Conservation (phyloP, 2,113 vertebrate genomes). For the Corvus cornix region DNA sequence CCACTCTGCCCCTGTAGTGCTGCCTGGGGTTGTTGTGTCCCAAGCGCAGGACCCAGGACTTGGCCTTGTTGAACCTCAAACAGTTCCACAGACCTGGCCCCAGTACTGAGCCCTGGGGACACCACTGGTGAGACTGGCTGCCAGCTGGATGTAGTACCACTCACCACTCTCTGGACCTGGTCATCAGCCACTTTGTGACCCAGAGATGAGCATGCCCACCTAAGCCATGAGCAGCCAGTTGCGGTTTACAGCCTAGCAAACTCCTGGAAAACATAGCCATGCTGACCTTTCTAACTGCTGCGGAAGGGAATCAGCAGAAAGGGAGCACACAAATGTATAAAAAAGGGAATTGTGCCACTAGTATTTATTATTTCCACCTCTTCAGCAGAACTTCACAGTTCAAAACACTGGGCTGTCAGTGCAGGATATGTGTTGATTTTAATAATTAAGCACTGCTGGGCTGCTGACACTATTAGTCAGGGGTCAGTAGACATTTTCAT, state of each 20-base stretch:
- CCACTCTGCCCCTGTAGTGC: background rate
- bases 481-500: constrained; percentile 41
- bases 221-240: background rate
- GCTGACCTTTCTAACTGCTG: background rate
- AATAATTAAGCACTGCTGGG: constrained; percentile 42
- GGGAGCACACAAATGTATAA: background rate
- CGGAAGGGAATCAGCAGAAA: background rate
- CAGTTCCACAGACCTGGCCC: background rate
- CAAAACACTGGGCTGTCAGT: background rate
- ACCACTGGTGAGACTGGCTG: background rate
- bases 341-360: background rate
- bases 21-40: background rate
- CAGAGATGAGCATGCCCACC: background rate
- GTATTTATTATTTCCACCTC: background rate
- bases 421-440: constrained; percentile 20
- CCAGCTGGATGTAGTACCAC: background rate
- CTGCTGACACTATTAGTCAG: constrained; percentile 36
- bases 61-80: background rate
- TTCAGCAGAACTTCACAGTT: background rate
- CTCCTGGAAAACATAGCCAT: background rate
- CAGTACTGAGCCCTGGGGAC: background rate
- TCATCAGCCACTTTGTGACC: background rate
- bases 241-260: background rate
- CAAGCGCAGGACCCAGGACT: background rate
- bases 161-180: background rate